Conservation (phyloP, 2,888 invertebrate species). For the Heliconius cydno region DNA sequence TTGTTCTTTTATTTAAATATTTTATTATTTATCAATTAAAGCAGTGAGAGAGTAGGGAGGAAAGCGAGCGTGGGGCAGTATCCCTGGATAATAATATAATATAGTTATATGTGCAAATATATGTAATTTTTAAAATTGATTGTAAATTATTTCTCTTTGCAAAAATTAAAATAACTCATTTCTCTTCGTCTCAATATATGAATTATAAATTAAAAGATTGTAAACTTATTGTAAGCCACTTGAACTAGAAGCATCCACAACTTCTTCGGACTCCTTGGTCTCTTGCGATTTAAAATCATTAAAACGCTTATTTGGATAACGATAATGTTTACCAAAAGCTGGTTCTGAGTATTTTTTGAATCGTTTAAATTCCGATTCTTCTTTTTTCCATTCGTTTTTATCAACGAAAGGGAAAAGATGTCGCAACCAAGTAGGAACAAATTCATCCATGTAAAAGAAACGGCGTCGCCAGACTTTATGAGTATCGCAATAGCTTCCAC, state of each 20-base stretch:
- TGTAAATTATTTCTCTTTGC: no score
- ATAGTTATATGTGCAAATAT: no score
- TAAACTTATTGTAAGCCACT: not conserved
- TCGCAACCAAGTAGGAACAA: slow-evolving; percentile 64
- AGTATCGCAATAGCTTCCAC: slow-evolving; percentile 60
- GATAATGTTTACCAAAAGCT: slow-evolving; percentile 65
- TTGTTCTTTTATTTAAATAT: not conserved
- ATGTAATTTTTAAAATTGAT: no score
- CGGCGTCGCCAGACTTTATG: slow-evolving; percentile 64
- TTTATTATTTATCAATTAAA: not conserved
- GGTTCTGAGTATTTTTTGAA: slow-evolving; percentile 63
- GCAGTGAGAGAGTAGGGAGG: no score
- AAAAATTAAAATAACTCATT: no score
- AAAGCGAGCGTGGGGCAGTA: no score
- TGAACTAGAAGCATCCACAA: slow-evolving; percentile 47
- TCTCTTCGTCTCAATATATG: no score
- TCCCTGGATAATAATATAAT: no score
- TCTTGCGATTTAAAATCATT: slow-evolving; percentile 55
- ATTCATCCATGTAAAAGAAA: slow-evolving; percentile 66
- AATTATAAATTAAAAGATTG: no score
- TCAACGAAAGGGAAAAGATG: slow-evolving; percentile 58
- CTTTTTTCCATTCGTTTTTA: slow-evolving; percentile 62
- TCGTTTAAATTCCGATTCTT: slow-evolving; percentile 56
- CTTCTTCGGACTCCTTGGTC: slow-evolving; percentile 56
- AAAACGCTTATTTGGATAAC: slow-evolving; percentile 56